Conservation (phyloP, 2,113 vertebrate species). For the Cercocebus atys region DNA sequence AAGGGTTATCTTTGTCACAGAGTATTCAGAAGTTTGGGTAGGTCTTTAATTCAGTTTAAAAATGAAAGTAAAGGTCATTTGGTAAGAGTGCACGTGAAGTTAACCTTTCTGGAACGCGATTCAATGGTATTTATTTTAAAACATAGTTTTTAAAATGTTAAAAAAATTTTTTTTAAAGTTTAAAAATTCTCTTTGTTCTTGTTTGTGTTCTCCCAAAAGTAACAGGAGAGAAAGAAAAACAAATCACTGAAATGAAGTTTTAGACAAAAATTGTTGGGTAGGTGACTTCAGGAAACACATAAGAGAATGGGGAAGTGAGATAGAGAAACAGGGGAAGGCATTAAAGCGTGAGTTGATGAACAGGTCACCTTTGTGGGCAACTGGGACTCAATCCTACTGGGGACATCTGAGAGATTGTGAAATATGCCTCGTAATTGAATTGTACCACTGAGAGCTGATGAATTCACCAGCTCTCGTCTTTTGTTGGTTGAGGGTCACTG, state of each 20-base stretch:
- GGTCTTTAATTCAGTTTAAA: neutral
- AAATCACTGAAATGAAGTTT: neutral
- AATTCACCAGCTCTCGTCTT: neutral
- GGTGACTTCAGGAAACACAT: neutral
- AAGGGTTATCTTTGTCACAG: neutral
- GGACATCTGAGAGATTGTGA: neutral
- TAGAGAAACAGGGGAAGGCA: neutral
- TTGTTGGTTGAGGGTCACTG: neutral
- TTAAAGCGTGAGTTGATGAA: neutral
- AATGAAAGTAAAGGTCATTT: slow-evolving; percentile 5
- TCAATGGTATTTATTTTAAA: neutral
- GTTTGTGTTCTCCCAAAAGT: neutral
- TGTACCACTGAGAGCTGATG: neutral
- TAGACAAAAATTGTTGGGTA: neutral
- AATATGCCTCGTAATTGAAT: neutral
- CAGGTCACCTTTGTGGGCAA: neutral
- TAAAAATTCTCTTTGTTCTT: neutral
- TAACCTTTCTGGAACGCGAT: slow-evolving; percentile 20
- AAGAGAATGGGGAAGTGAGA: neutral
- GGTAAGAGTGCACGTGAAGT: neutral
- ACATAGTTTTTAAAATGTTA: neutral
- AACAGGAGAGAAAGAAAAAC: neutral
- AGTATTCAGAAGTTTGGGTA: neutral
- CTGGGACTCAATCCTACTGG: accelerated
- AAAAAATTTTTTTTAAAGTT: accelerated